Evolutionary conservation across 2,797 vertebrate genomes (phyloP).

Genomic region (Bucorvus abyssinicus): DNA sequence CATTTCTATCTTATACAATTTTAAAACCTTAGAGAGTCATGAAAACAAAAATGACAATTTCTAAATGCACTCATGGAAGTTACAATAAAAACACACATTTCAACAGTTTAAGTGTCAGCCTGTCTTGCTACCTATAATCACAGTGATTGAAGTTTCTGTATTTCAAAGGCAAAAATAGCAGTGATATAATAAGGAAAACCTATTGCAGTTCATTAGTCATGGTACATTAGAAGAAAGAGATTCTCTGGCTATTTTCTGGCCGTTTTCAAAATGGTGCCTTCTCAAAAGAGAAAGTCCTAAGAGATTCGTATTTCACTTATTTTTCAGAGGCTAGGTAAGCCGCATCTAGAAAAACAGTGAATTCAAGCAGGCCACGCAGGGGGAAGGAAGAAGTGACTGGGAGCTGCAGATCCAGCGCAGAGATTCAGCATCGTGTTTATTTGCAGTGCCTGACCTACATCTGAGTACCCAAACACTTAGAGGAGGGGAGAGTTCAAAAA

Average conservation of each 20-base stretch:
- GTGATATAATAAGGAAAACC: constrained; percentile 25
- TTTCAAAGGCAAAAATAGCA: constrained; percentile 65
- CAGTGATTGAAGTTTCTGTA: constrained; percentile 59
- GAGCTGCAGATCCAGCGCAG: neutral
- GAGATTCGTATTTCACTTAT: neutral
- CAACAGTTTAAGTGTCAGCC: constrained; percentile 55
- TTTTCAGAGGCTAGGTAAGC: neutral
- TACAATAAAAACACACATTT: constrained; percentile 54
- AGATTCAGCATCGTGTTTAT: neutral
- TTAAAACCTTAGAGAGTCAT: constrained; percentile 45
- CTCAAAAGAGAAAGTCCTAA: neutral
- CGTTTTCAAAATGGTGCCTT: neutral
- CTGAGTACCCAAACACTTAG: constrained; percentile 1
- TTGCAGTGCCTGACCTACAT: constrained; percentile 33
- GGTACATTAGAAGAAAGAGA: constrained; percentile 23
- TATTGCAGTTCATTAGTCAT: constrained; percentile 48
- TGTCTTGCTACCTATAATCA: constrained; percentile 66
- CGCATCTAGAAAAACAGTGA: neutral
- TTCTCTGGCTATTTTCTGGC: neutral
- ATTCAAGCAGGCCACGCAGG: neutral
- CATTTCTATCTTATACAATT: neutral
- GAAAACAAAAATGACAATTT: constrained; percentile 49
- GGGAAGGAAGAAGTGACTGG: neutral
- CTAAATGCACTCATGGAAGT: constrained; percentile 41
- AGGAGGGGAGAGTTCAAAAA: constrained; percentile 41